A percentile compares a stretch with the other conserved stretches of the same genome.
Conservation (phyloP, 2,888 invertebrate genomes). For the Drosophila colorata region DNA sequence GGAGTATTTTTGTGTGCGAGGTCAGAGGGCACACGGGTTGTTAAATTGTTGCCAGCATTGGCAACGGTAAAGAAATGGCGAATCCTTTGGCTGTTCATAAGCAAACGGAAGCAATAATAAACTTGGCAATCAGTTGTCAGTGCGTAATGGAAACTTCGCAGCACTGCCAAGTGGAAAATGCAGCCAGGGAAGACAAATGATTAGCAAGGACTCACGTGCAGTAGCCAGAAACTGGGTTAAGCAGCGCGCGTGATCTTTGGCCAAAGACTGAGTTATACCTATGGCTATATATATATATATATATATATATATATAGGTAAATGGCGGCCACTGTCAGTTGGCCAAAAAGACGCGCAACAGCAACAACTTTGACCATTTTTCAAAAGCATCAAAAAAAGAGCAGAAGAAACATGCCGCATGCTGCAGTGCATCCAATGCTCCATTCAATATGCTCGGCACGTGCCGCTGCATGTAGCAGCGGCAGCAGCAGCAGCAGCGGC, state of each 20-base stretch:
- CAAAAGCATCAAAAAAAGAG: conserved; percentile 48
- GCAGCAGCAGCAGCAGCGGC: conserved; percentile 15
- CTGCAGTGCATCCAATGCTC: conserved; percentile 41
- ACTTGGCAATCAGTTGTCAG: conserved; percentile 78
- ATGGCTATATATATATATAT: conserved; percentile 6
- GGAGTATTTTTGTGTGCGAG: conserved; percentile 3
- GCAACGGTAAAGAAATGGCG: conserved; percentile 28
- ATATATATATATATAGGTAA: conserved; percentile 37
- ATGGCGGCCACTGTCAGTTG: conserved; percentile 57
- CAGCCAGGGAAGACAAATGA: conserved; percentile 74
- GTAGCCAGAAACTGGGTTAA: conserved; percentile 68
- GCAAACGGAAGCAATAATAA: conserved; percentile 77
- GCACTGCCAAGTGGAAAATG: conserved; percentile 61
- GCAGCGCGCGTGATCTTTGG: conserved; percentile 71
- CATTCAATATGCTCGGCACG: conserved; percentile 76
- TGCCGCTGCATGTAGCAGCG: conserved; percentile 35
- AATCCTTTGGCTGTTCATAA: conserved; percentile 68
- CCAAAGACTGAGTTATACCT: conserved; percentile 31
- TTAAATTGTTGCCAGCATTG: conserved; percentile 60
- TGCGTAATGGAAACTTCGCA: conserved; percentile 75
- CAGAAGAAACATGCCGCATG: conserved; percentile 12
- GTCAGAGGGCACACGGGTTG: conserved; percentile 39
- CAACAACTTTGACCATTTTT: conserved; percentile 75
- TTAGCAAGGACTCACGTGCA: conserved; percentile 73
- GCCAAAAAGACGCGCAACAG: conserved; percentile 55